Conservation (phyloP, 2,113 vertebrate genomes). For the Istiophorus platypterus region DNA sequence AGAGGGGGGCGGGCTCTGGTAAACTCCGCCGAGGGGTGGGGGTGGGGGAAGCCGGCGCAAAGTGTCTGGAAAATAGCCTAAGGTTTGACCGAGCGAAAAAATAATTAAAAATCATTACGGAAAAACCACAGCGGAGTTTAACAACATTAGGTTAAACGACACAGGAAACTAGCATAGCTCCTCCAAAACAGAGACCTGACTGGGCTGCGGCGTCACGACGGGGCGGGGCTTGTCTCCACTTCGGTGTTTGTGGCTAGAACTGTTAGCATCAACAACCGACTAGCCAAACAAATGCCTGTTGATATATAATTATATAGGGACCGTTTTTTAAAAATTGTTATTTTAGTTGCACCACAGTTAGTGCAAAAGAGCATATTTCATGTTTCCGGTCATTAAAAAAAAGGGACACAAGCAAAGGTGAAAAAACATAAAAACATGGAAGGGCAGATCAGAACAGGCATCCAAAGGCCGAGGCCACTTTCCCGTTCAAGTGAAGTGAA, state of each 20-base stretch:
- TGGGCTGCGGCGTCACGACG: background rate
- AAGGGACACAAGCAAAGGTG: too few relatives aligned
- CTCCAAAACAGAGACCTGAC: background rate
- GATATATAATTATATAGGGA: too few relatives aligned
- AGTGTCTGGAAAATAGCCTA: slow-evolving; percentile 6
- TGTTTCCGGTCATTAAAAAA: too few relatives aligned
- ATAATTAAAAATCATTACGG: too few relatives aligned
- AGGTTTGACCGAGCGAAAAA: background rate
- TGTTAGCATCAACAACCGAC: background rate
- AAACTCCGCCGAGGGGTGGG: slow-evolving; percentile 53
- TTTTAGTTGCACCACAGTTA: too few relatives aligned
- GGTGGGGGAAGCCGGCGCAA: slow-evolving; percentile 18
- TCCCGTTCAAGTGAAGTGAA: too few relatives aligned
- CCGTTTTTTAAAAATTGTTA: too few relatives aligned
- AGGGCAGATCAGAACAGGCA: too few relatives aligned
- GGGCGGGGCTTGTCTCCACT: slow-evolving; percentile 9
- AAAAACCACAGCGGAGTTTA: too few relatives aligned
- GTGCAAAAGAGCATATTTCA: too few relatives aligned
- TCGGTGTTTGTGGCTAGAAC: background rate
- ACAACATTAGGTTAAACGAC: background rate
- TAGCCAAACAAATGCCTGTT: background rate
- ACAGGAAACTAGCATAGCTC: background rate
- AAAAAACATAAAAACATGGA: too few relatives aligned
- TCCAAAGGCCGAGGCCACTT: too few relatives aligned
- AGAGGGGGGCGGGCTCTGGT: slow-evolving; percentile 62